Evolutionary conservation across 2,113 vertebrate species (phyloP), one percentile per base, ranked within the genome.

Genomic region (Archocentrus centrarchus): DNA sequence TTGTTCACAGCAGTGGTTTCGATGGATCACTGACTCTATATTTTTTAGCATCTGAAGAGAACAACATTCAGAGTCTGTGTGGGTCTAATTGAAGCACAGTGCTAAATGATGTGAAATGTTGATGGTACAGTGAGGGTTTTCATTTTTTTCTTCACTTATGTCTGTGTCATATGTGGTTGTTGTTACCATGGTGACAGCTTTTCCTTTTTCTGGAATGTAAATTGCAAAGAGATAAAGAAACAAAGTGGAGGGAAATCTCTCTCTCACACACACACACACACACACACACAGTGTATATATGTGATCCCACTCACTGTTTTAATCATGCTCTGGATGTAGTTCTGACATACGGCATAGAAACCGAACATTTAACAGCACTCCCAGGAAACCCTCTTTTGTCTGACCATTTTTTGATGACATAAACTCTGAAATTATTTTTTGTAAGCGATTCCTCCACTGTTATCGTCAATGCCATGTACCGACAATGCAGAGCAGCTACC

Each of bases 181-280:
- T 44, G 89, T 89, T 89, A 58, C 87, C 77, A 91, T 89, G 82
- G 89, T 44, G 58, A 91, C 84, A 75, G 82, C 68, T 22, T 62
- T 35, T 84, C 37, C 79, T 55, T 57, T 73, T 82, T 76, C 76
- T 35, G 6, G 32, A 35, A 35, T 35, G 32, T 35, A 7, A 35
- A 35, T 7, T 75, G 44, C 17, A 57, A 66, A 50, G n/a, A 35
- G 22, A 76, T 32, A 27, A 53, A 44, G 5, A 2, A 24, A 84
- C 13, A 76, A 58, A 47, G 55, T 18, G 41, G 13, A 13, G 41
- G 41, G 11, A 44, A 11, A 14, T 44, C 41, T 44, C 41, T 39
- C 11, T 44, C 32, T 2, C 32, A 35, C 32, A 7, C 32, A 35
- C 32, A 35, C 32, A 32, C 30, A 32, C 30, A 32, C 32, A 7